phyloP scores from a whole-genome alignment of 2,797 vertebrate genomes.

The Brachyalestes nurse region DNA sequence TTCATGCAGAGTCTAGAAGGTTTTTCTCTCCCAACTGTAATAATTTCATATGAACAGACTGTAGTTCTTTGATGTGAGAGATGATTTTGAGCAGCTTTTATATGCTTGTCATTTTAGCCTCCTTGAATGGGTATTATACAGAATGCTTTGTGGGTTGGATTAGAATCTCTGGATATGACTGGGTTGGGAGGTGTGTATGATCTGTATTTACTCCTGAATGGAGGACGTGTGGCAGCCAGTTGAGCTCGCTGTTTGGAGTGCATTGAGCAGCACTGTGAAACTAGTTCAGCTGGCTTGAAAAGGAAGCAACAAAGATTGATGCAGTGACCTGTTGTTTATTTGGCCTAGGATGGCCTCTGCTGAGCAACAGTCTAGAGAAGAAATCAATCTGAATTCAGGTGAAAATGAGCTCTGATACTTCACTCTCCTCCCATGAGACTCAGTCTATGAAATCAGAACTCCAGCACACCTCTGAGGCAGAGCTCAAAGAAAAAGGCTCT shows the following conservation, averaged over 20 bases:
- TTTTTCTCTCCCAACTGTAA: too few relatives aligned
- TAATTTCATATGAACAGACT: too few relatives aligned
- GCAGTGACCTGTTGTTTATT: constrained; percentile 65
- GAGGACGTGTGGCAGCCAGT: constrained; percentile 23
- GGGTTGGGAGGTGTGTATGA: constrained; percentile 22
- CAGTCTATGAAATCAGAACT: constrained; percentile 55
- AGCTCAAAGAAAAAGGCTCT: constrained; percentile 38
- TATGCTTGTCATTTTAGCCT: neutral
- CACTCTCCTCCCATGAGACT: constrained; percentile 40
- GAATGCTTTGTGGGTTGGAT: neutral
- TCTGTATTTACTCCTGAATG: constrained; percentile 6
- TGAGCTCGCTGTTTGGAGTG: constrained; percentile 25
- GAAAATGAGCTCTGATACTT: constrained; percentile 52
- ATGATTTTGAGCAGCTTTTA: too few relatives aligned
- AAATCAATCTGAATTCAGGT: constrained; percentile 62
- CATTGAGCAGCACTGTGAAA: constrained; percentile 46
- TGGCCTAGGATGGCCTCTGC: constrained; percentile 47
- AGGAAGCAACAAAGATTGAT: constrained; percentile 57
- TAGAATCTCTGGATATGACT: constrained; percentile 12
- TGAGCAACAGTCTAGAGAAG: constrained; percentile 52
- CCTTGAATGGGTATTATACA: neutral
- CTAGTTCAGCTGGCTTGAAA: constrained; percentile 49
- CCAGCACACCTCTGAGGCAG: constrained; percentile 48
- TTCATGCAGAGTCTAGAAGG: too few relatives aligned
- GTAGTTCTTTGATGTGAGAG: too few relatives aligned